Evolutionary conservation across 2,113 vertebrate genomes (phyloP).

Genomic region (Gobiocypris rarus): DNA sequence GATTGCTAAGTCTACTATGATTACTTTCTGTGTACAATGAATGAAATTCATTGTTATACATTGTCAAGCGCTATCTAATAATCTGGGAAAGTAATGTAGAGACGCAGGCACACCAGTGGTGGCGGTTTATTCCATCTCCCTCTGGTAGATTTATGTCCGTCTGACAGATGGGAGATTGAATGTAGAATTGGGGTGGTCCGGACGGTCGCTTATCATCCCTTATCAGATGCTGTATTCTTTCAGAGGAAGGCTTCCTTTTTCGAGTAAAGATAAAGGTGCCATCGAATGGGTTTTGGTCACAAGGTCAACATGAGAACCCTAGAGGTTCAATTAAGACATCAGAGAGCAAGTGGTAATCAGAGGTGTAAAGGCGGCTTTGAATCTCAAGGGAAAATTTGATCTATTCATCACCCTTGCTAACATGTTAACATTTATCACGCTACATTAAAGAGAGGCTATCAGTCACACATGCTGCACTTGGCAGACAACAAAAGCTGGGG

Average conservation of each 20-base stretch:
- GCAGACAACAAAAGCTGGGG: slow-evolving; percentile 10
- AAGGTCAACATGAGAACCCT: slow-evolving; percentile 29
- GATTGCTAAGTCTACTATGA: slow-evolving; percentile 5
- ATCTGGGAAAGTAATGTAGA: not conserved
- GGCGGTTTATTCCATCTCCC: slow-evolving; percentile 24
- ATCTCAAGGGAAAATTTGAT: slow-evolving; percentile 60
- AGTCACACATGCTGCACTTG: slow-evolving; percentile 65
- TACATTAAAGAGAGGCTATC: slow-evolving; percentile 69
- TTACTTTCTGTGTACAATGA: slow-evolving; percentile 30
- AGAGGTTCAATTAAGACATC: slow-evolving; percentile 72
- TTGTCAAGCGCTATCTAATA: slow-evolving; percentile 38
- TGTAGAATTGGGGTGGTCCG: slow-evolving; percentile 55
- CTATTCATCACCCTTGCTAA: slow-evolving; percentile 66
- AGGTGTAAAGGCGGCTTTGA: slow-evolving; percentile 52
- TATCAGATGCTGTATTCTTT: slow-evolving; percentile 57
- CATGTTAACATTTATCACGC: slow-evolving; percentile 70
- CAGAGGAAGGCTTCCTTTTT: slow-evolving; percentile 43
- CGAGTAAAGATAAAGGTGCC: slow-evolving; percentile 22
- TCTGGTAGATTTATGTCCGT: slow-evolving; percentile 37
- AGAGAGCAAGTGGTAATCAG: slow-evolving; percentile 65
- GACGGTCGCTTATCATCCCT: slow-evolving; percentile 40
- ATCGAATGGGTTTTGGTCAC: slow-evolving; percentile 43
- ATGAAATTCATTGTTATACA: slow-evolving; percentile 35
- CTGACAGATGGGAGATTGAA: slow-evolving; percentile 62
- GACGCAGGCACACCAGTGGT: not conserved